Percentiles rank a stretch among this genome's conserved stretches.
Conservation (phyloP, 2,888 invertebrate species). For the Dastarcus helophoroides region DNA sequence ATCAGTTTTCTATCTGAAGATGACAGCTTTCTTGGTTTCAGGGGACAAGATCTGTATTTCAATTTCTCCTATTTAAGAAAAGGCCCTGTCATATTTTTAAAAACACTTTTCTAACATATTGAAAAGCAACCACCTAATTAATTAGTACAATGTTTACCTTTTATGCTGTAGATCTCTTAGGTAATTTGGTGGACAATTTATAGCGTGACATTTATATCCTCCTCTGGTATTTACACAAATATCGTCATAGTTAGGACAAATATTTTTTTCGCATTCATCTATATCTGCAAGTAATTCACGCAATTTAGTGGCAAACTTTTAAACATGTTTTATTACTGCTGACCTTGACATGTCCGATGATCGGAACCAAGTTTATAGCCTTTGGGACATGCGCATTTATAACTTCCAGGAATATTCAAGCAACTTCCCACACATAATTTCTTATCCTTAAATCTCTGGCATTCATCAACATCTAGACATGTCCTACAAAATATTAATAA, state of each 20-base stretch:
- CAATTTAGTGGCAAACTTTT: too few relatives aligned
- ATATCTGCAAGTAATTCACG: conserved; percentile 49
- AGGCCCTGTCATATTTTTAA: too few relatives aligned
- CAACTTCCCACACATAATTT: conserved; percentile 67
- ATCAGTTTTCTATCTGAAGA: too few relatives aligned
- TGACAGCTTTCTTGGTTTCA: too few relatives aligned
- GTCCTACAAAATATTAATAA: too few relatives aligned
- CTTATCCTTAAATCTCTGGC: conserved; percentile 60
- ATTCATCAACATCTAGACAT: conserved; percentile 78
- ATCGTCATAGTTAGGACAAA: conserved; percentile 50
- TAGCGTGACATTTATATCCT: conserved; percentile 72
- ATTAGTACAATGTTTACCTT: conserved; percentile 72
- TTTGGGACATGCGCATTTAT: conserved; percentile 64
- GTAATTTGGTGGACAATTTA: conserved; percentile 80
- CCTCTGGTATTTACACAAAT: conserved; percentile 89
- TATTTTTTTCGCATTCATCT: conserved; percentile 53
- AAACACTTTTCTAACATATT: too few relatives aligned
- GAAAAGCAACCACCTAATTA: too few relatives aligned
- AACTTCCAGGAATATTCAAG: conserved; percentile 79
- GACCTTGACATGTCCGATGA: conserved; percentile 74
- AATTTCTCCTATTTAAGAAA: too few relatives aligned
- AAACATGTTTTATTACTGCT: conserved; percentile 15
- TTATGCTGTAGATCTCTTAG: conserved; percentile 61
- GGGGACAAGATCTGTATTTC: too few relatives aligned
- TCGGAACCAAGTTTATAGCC: conserved; percentile 69